Evolutionary conservation across 2,888 invertebrate species (phyloP).

Genomic region (Limenitis camilla): DNA sequence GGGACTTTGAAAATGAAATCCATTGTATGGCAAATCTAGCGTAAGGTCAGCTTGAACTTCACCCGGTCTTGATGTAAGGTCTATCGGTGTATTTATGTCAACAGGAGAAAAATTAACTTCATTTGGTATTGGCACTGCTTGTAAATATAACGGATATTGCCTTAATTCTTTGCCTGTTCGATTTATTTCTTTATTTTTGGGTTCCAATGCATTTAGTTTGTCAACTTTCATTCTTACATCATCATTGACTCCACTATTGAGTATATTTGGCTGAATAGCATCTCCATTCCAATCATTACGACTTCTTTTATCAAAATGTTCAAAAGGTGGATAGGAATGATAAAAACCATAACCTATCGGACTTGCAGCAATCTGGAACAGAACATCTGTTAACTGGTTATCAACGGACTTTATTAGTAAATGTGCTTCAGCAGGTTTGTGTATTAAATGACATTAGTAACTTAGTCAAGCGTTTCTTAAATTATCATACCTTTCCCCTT

Average conservation of each 20-base stretch:
- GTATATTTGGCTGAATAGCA: conserved; percentile 45
- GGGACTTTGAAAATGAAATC: conserved; percentile 70
- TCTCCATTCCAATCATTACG: conserved; percentile 46
- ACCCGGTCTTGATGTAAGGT: conserved; percentile 55
- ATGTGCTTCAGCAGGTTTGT: conserved; percentile 33
- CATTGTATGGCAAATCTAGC: conserved; percentile 64
- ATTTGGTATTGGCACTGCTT: conserved; percentile 29
- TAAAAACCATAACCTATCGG: conserved; percentile 85
- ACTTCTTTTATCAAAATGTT: conserved; percentile 64
- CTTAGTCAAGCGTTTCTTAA: background rate
- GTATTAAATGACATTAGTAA: too few relatives aligned
- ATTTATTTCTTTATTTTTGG: background rate
- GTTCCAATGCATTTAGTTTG: conserved; percentile 24
- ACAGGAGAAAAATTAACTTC: conserved; percentile 38
- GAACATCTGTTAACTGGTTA: conserved; percentile 70
- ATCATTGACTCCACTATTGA: conserved; percentile 24
- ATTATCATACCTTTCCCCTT: conserved; percentile 59
- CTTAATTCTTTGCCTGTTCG: conserved; percentile 30
- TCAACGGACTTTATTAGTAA: conserved; percentile 43
- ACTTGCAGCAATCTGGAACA: conserved; percentile 79
- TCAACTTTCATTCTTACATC: conserved; percentile 15
- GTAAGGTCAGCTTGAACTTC: conserved; percentile 68
- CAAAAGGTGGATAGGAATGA: conserved; percentile 70
- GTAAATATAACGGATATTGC: conserved; percentile 48
- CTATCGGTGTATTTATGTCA: conserved; percentile 41